Evolutionary conservation across 2,888 invertebrate species (phyloP).

Genomic region (Tenthredo amoena): DNA sequence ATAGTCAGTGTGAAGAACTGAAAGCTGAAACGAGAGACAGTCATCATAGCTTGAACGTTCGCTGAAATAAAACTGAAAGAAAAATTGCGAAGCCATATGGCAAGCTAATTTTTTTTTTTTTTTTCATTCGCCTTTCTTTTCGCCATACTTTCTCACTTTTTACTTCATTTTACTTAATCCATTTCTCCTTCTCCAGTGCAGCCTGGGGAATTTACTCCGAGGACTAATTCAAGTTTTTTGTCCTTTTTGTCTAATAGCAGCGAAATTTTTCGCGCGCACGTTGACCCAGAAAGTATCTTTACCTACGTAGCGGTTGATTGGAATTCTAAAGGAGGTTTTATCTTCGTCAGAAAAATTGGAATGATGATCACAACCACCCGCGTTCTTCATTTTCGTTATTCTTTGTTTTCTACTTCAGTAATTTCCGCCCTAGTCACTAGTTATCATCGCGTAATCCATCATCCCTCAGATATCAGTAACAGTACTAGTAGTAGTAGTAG

Average conservation of each 20-base stretch:
- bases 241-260: not conserved
- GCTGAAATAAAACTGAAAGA: not conserved
- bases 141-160: not conserved
- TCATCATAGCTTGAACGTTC: conserved; percentile 11
- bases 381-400: not conserved
- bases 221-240: not conserved
- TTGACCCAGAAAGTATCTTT: not conserved
- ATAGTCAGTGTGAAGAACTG: conserved; percentile 27
- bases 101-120: not conserved
- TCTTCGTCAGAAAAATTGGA: not conserved
- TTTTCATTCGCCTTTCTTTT: not conserved
- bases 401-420: not conserved
- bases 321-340: not conserved
- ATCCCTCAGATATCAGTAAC: not conserved
- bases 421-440: conserved; percentile 14
- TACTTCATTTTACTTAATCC: not conserved
- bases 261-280: not conserved
- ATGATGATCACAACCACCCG: not conserved
- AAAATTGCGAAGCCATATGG: not conserved
- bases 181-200: not conserved
- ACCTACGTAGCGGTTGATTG: not conserved
- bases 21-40: conserved; percentile 11
- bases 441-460: conserved; percentile 39
- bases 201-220: not conserved
- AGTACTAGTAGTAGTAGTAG: not conserved